Percentiles rank a stretch among this genome's conserved stretches.
Evolutionary conservation across 2,888 invertebrate species (phyloP).

Genomic region (Frankliniella fusca): DNA sequence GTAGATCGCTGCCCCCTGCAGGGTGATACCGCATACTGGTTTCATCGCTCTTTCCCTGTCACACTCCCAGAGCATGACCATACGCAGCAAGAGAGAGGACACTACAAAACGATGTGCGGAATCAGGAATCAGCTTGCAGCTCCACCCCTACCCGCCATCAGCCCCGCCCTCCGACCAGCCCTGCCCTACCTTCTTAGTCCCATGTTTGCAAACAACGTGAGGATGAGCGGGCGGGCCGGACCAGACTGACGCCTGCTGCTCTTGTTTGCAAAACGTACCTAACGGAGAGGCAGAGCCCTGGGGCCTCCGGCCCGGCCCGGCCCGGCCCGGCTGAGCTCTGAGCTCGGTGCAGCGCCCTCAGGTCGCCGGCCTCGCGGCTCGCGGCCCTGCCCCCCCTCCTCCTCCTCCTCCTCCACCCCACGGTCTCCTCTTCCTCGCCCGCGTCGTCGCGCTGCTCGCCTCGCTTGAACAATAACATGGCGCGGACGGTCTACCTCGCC

Average conservation of each 20-base stretch:
- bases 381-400: neutral
- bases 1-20: too few relatives aligned
- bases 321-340: neutral
- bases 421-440: neutral
- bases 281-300: neutral
- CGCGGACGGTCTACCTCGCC: neutral
- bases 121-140: too few relatives aligned
- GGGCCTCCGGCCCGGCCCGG: neutral
- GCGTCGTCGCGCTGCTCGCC: neutral
- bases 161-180: too few relatives aligned
- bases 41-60: too few relatives aligned
- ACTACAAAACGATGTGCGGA: too few relatives aligned
- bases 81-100: too few relatives aligned
- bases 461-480: too few relatives aligned
- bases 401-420: neutral
- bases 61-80: too few relatives aligned
- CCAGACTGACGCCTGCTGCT: neutral
- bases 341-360: constrained; percentile 1
- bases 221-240: neutral
- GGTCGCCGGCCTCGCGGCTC: neutral
- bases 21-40: too few relatives aligned
- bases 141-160: too few relatives aligned
- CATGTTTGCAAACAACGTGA: neutral
- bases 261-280: neutral
- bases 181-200: too few relatives aligned